Evolutionary conservation across 2,113 vertebrate species (phyloP).

Genomic region (Heterocephalus glaber): DNA sequence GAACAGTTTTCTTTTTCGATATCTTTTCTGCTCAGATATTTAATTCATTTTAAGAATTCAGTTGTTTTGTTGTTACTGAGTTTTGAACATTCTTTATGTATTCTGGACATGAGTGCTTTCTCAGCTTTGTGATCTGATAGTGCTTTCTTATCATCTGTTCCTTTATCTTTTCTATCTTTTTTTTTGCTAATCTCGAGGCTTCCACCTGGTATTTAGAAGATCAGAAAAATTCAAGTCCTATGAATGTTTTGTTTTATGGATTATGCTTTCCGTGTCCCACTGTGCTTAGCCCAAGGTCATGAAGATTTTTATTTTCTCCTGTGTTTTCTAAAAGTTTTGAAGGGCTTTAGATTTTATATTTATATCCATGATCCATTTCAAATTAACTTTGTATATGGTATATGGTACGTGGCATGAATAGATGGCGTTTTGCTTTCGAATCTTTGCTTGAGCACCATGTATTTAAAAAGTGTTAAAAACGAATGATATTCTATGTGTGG

Average conservation of each 20-base stretch:
- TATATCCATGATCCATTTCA: background rate
- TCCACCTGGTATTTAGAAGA: background rate
- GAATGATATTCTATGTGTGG: background rate
- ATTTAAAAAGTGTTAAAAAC: background rate
- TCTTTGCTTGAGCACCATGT: background rate
- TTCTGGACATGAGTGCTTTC: background rate
- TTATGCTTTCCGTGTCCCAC: background rate
- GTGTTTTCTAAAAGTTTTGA: background rate
- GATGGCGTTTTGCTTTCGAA: background rate
- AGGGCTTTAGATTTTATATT: background rate
- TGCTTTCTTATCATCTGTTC: background rate
- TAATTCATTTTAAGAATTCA: background rate
- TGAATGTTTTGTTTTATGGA: background rate
- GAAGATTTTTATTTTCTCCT: slow-evolving; percentile 30
- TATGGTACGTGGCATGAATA: background rate
- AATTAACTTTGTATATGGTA: background rate
- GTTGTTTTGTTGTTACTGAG: background rate
- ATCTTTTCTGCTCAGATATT: background rate
- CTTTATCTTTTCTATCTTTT: background rate
- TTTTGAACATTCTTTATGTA: background rate
- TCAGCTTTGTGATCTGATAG: background rate
- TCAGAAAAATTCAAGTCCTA: background rate
- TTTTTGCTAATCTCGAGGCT: background rate
- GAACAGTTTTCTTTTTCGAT: background rate
- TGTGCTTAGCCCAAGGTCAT: background rate